Evolutionary conservation across 1,140 invertebrate genomes (phyloP), one percentile per base, ranked within the genome.

Genomic region (Probaryconus sp.): DNA sequence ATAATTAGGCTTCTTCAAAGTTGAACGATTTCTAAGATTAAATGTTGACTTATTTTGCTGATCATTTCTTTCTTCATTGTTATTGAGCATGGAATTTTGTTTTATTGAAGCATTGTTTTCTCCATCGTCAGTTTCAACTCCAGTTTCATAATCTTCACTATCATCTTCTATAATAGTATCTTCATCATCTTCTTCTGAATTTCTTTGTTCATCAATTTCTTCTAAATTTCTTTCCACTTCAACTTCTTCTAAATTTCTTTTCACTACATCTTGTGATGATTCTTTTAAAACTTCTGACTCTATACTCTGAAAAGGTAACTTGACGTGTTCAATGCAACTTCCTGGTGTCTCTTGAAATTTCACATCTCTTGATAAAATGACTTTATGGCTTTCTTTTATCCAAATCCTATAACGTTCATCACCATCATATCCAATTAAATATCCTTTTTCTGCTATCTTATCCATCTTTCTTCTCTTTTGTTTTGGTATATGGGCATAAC

Each of bases 381-480:
- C 43, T 43, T 58, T 58, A 16, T 58, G 42, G 9, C 33, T 10
- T 38, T 48, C 51, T 21, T 55, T 20, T 5, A 68, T 18, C 18
- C 47, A 68, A 28, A 68, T 50, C 35, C 64, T 48, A 43, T 68
- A 68, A 20, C 43, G 50, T 14, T 58, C 51, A 7, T 65, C 53
- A 24, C 61, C 51, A 33, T 69, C 33, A 28, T 63, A 73, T 26
- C 70, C 63, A 11, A 73, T 31, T 11, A 79, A 60, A 48, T 61
- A 71, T 6, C 65, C 74, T 48, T 72, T 75, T 14, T 43, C 37
- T 20, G 78, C 65, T 43, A 72, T 77, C 21, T 48, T 56, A 31
- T 78, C 63, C 69, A 69, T 70, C 31, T 78, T 78, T 30, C 40
- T 64, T 43, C 76, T 31, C 47, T 69, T 78, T 33, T 80, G 51